Percentiles rank a stretch among this genome's conserved stretches.
Conservation (phyloP, 2,797 vertebrate genomes). For the Fratercula arctica region DNA sequence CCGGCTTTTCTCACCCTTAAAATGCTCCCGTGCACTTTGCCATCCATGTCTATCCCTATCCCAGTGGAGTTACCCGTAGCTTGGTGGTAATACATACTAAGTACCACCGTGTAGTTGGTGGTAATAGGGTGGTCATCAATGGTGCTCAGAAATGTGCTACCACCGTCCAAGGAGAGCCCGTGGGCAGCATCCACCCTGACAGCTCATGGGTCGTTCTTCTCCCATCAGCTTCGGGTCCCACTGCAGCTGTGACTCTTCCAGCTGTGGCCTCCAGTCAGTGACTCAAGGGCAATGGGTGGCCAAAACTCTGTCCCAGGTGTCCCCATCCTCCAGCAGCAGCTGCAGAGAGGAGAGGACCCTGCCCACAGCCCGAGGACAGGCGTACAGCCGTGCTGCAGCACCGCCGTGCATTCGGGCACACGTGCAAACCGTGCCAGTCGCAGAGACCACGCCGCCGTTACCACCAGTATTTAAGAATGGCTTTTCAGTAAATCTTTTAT, state of each 20-base stretch:
- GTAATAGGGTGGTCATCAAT: accelerated
- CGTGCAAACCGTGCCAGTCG: accelerated
- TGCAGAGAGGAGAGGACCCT: too few species aligned
- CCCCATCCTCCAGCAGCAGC: neutral
- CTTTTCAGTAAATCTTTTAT: neutral
- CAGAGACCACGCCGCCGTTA: accelerated
- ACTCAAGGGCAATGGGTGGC: neutral
- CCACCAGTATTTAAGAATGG: neutral
- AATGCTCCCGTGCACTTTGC: neutral
- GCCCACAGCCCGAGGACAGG: accelerated
- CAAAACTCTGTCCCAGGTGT: neutral
- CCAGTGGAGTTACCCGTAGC: neutral
- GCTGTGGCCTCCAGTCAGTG: accelerated
- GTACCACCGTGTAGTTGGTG: too few species aligned
- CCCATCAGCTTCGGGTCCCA: accelerated
- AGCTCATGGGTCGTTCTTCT: accelerated
- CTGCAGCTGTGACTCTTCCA: neutral
- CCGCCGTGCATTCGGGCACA: accelerated
- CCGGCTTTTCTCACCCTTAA: neutral
- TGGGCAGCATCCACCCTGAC: neutral
- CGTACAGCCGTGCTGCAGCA: accelerated
- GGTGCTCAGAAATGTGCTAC: neutral
- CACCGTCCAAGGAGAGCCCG: neutral
- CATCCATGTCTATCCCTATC: neutral
- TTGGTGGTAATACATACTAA: neutral